A percentile compares a stretch with the other conserved stretches of the same genome.
phyloP scores from a whole-genome alignment of 23 tunicate genomes.

The Pegea sp. region DNA sequence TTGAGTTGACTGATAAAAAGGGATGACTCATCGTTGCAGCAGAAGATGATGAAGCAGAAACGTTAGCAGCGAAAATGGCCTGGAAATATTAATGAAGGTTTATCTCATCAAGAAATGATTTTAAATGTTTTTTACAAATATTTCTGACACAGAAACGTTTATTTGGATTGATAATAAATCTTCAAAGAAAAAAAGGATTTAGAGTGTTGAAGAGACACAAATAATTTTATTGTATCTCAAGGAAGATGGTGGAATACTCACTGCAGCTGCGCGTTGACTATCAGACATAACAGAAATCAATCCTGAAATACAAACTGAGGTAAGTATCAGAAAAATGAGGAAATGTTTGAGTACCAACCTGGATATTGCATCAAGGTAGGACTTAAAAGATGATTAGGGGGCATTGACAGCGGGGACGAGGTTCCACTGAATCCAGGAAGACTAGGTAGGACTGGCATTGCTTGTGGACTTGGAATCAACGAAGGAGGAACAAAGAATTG shows the following conservation, averaged over 20 bases:
- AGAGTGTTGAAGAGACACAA: no score
- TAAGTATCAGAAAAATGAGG: neutral
- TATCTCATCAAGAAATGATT: no score
- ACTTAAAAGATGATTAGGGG: slow-evolving; percentile 46
- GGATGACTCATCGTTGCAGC: slow-evolving; percentile 1
- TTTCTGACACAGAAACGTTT: no score
- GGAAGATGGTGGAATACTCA: neutral
- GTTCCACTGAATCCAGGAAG: slow-evolving; percentile 31
- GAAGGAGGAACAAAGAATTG: slow-evolving; percentile 63
- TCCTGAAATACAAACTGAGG: neutral
- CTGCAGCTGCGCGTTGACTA: neutral
- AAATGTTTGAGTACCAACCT: slow-evolving; percentile 6
- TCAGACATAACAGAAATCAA: slow-evolving; percentile 1
- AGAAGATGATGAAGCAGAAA: slow-evolving; percentile 21
- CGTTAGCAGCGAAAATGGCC: slow-evolving; percentile 68
- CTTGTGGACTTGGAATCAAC: slow-evolving; percentile 70
- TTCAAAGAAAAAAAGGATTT: no score
- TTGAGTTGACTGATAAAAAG: no score
- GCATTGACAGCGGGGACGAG: slow-evolving; percentile 29
- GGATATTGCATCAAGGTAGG: slow-evolving; percentile 80
- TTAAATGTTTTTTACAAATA: no score
- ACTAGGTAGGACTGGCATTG: slow-evolving; percentile 15
- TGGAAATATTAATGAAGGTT: neutral
- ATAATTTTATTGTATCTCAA: no score
- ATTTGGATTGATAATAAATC: no score